Evolutionary conservation across 2,113 vertebrate genomes (phyloP).

Genomic region (Vulpes ferrilata): DNA sequence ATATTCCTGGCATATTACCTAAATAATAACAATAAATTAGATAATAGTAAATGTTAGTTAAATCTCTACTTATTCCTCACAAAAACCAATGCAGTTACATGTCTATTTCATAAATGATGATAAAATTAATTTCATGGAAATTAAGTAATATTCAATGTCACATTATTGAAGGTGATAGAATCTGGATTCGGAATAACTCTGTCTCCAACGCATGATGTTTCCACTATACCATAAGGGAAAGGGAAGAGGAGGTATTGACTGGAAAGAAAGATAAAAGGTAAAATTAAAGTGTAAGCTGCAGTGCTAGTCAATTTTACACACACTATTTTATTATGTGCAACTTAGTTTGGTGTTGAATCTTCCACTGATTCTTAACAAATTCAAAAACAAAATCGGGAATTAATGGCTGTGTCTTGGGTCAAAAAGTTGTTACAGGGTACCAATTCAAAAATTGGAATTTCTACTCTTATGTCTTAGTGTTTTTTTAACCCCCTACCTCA

Average conservation of each 20-base stretch:
- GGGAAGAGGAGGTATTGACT: neutral
- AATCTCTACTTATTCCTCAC: neutral
- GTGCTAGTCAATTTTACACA: neutral
- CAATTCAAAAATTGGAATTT: neutral
- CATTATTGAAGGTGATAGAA: neutral
- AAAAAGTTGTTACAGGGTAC: neutral
- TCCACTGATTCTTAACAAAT: neutral
- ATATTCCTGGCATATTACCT: neutral
- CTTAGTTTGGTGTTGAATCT: neutral
- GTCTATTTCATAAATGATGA: neutral
- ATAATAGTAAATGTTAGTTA: neutral
- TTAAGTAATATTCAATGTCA: neutral
- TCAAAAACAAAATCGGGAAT: neutral
- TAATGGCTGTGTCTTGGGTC: neutral
- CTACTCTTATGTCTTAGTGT: neutral
- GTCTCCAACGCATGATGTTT: neutral
- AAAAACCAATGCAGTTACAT: neutral
- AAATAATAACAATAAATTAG: neutral
- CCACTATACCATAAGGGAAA: rapidly evolving
- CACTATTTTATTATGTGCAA: neutral
- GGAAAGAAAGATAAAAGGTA: neutral
- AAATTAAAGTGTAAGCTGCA: neutral
- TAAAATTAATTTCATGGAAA: neutral
- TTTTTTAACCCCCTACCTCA: neutral
- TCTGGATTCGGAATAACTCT: neutral